phyloP scores from a whole-genome alignment of 2,797 vertebrate species.

The Poecile montanus region DNA sequence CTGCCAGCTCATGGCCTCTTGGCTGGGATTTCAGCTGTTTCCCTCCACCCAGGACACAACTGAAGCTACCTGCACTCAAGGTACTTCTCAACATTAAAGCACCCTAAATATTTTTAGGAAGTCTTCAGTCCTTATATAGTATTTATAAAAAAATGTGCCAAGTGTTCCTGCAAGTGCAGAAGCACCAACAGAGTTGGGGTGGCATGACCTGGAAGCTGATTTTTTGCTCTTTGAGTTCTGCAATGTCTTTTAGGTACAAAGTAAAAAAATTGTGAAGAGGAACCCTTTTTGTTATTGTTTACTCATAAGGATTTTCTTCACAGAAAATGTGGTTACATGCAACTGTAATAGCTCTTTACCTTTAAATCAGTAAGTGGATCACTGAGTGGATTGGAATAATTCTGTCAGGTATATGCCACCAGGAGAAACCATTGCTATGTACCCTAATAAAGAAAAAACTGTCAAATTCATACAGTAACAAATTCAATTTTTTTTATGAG shows the following conservation, averaged over 20 bases:
- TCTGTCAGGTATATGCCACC: not conserved
- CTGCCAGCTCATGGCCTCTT: not conserved
- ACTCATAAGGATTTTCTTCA: not conserved
- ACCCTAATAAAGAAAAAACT: not conserved
- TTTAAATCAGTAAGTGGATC: not conserved
- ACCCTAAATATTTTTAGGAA: not conserved
- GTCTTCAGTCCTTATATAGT: not conserved
- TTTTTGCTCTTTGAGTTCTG: not conserved
- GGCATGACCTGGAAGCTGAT: not conserved
- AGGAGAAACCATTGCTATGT: not conserved
- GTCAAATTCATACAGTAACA: not conserved
- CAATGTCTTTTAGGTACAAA: not conserved
- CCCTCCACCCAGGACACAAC: not conserved
- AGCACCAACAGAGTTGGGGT: not conserved
- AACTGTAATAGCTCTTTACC: not conserved
- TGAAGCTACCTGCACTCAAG: not conserved
- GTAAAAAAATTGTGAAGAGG: not conserved
- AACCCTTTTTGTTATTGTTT: not conserved
- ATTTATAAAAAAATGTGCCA: not conserved
- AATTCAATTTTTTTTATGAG: not conserved
- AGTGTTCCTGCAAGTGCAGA: not conserved
- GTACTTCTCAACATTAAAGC: not conserved
- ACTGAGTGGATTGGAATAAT: not conserved
- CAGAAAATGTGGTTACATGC: not conserved
- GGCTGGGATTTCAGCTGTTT: not conserved